Base-by-base conservation (phyloP, 1,140 invertebrate genomes). In the Meloidogyne chitwoodi region DNA sequence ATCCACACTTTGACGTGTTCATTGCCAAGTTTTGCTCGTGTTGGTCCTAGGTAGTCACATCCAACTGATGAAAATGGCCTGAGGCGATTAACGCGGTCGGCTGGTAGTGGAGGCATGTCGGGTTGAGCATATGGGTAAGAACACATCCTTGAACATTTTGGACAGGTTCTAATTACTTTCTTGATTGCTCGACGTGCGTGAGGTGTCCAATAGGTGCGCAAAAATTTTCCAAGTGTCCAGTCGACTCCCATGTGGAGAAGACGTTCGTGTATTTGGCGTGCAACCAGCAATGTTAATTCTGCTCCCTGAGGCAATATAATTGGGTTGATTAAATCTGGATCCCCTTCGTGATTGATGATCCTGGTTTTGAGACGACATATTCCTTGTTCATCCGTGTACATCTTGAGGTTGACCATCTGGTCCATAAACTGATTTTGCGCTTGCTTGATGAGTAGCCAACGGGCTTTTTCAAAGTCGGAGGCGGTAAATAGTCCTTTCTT, bases 1-100 rank as follows among this genome's bases (percentile, higher is more conserved):
- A n/a, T n/a, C n/a, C n/a, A n/a, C n/a, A n/a, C n/a, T n/a, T n/a
- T 71, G 83, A 61, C 80, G 84, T 71, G 68, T 87, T 89, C 2
- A 88, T 89, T 66, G 2, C 6, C 26, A 19, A 0, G 75, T n/a
- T n/a, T n/a, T n/a, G n/a, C 31, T 1, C 12, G 14, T 22, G 75
- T 74, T 22, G 75, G 75, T 14, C 75, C 75, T 1, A 76, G 24
- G 31, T 76, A 76, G 69, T 76, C 75, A 22, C 76, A 26, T 22
- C 75, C 75, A 4, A 31, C 26, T 0, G 24, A 38, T n/a, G 76
- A 31, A 22, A 77, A 77, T n/a, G 75, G 38, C 22, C 16, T 22
- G 22, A 19, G 29, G n/a, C 56, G 75, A 14, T 22, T 34, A 31
- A 76, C 44, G 22, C 73, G 62, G 34, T 72, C 62, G 16, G 16